Evolutionary conservation across 2,113 vertebrate genomes (phyloP).

Genomic region (Tenrec ecaudatus): DNA sequence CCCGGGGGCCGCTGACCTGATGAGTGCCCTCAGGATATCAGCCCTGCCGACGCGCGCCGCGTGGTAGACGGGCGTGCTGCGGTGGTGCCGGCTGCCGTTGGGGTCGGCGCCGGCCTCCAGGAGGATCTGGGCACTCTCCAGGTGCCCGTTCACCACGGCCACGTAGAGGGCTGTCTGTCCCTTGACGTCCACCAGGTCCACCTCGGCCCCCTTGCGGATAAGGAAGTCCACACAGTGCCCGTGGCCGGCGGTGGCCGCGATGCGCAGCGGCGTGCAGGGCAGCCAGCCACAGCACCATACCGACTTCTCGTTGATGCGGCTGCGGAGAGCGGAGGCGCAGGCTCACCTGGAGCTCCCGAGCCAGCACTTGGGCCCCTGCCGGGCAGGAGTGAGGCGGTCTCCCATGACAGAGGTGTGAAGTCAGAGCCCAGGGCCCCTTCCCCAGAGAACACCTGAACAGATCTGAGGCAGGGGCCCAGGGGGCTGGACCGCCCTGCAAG

Average conservation of each 20-base stretch:
- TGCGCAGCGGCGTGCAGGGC: slow-evolving; percentile 94
- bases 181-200: slow-evolving; percentile 96
- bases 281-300: slow-evolving; percentile 97
- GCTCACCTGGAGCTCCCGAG: no score
- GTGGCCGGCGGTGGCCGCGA: slow-evolving; percentile 94
- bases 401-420: no score
- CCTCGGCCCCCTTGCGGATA: slow-evolving; percentile 92
- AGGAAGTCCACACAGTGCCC: slow-evolving; percentile 92
- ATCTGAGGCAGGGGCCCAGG: background rate
- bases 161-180: slow-evolving; percentile 96
- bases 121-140: slow-evolving; percentile 94
- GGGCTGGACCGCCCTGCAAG: no score
- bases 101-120: slow-evolving; percentile 94
- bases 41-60: slow-evolving; percentile 92
- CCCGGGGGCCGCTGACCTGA: slow-evolving; percentile 87
- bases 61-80: slow-evolving; percentile 95
- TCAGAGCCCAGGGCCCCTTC: no score
- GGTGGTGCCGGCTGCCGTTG: slow-evolving; percentile 95
- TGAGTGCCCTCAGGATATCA: slow-evolving; percentile 93
- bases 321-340: slow-evolving; percentile 66
- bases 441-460: background rate
- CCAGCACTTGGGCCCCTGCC: no score
- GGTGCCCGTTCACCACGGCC: slow-evolving; percentile 94
- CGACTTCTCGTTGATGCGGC: slow-evolving; percentile 96
- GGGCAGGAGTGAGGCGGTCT: no score